phyloP scores from a whole-genome alignment of 64 coral and sea anemone species.

The Porites lutea region DNA sequence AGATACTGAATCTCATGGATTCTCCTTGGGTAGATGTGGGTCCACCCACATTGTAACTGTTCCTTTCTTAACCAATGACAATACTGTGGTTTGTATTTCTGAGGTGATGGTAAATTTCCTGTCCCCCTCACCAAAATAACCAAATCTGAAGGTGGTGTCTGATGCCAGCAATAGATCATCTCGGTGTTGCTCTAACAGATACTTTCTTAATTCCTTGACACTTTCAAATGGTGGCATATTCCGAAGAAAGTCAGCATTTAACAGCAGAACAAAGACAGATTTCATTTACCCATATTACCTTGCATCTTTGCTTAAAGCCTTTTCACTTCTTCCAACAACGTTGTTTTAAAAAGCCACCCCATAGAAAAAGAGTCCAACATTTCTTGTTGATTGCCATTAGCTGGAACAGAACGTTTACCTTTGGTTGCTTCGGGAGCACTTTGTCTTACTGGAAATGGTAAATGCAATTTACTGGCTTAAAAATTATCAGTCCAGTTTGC shows the following conservation, averaged over 20 bases:
- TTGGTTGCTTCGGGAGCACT: too few relatives aligned
- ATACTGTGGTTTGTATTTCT: not conserved
- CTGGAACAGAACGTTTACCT: too few relatives aligned
- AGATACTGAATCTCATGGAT: not conserved
- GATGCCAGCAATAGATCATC: not conserved
- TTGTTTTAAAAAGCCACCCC: too few relatives aligned
- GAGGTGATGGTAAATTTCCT: not conserved
- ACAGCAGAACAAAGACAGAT: too few relatives aligned
- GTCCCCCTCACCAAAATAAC: constrained; percentile 7
- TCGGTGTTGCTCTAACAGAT: not conserved
- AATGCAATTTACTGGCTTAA: too few relatives aligned
- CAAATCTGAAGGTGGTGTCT: not conserved
- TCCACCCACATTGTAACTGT: constrained; percentile 11
- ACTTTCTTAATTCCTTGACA: not conserved
- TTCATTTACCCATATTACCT: too few relatives aligned
- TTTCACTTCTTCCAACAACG: too few relatives aligned
- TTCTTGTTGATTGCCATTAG: too few relatives aligned
- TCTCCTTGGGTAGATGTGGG: constrained; percentile 2
- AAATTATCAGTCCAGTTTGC: too few relatives aligned
- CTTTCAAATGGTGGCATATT: constrained; percentile 7
- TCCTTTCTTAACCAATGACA: not conserved
- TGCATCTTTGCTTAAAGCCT: too few relatives aligned
- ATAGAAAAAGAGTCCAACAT: too few relatives aligned
- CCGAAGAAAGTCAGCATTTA: not conserved
- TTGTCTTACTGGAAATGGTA: too few relatives aligned